Evolutionary conservation across 2,888 invertebrate genomes (phyloP), one percentile per base, ranked within the genome.

Genomic region (Coremacera marginata): DNA sequence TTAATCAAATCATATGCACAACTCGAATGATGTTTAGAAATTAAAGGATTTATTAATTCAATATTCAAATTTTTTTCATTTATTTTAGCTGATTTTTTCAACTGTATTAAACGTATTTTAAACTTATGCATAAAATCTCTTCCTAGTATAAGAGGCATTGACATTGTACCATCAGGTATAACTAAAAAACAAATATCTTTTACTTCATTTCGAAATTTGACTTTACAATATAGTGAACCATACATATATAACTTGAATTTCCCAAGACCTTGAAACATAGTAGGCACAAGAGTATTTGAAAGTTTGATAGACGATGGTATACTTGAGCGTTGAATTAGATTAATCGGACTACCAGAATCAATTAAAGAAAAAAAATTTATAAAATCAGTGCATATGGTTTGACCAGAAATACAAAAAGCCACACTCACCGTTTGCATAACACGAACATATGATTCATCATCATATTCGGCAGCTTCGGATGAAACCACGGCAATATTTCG

Each of bases 301-400:
- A n/a, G n/a, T 67, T 11, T 65, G 14, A 78, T n/a, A 34, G 60
- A 71, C 14, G 3, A 25, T 44, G 71, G 73, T 25, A 75, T 63
- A 52, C 37, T 75, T 44, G 75, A 79, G 27, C 55, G 51, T 14
- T 68, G 60, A 25, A 78, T 77, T 0, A 77, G 14, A 51, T 70
- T 76, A 76, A 76, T 77, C 22, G 77, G 70, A 51, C 70, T 77
- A 49, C 77, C 63, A 5, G 77, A 75, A 22, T 68, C 68, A 51
- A 68, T 16, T 9, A 68, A 22, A 51, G 68, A 68, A 4, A 51
- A 37, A 49, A 44, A 68, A 65, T 37, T 34, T 34, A 65, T 37
- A n/a, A 65, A 65, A 3, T 65, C n/a, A 34, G 65, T 65, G 65
- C 65, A 65, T 16, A 16, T 37, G 7, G 5, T 34, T 19, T 19